Conservation (phyloP, 2,888 invertebrate species). For the Amphipyra berbera region DNA sequence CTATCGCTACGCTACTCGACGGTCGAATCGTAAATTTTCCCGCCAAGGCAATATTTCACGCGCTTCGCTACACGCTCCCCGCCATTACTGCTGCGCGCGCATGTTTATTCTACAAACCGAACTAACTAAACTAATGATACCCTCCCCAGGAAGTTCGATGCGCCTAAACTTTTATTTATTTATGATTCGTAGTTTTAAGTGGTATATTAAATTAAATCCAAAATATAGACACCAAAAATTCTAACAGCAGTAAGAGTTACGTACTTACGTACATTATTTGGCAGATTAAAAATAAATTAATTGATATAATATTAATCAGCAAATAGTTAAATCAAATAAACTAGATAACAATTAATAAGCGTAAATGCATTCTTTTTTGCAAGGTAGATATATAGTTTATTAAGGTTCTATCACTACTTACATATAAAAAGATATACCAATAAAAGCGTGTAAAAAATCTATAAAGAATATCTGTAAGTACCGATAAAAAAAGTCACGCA, state of each 20-base stretch:
- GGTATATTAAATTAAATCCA: no score
- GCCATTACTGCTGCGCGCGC: slow-evolving; percentile 57
- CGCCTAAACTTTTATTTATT: slow-evolving; percentile 22
- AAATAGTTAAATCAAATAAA: no score
- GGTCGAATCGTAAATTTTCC: slow-evolving; percentile 68
- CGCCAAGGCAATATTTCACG: slow-evolving; percentile 58
- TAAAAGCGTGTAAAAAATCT: slow-evolving; percentile 24
- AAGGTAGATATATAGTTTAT: no score
- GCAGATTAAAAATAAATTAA: no score
- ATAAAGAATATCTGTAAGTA: slow-evolving; percentile 14
- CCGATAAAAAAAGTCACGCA: slow-evolving; percentile 16
- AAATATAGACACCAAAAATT: no score
- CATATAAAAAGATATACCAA: slow-evolving; percentile 1
- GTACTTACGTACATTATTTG: no score
- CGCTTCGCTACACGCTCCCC: slow-evolving; percentile 46
- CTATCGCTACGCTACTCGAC: slow-evolving; percentile 55
- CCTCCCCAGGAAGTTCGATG: slow-evolving; percentile 38
- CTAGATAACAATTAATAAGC: no score
- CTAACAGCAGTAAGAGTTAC: no score
- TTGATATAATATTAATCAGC: no score
- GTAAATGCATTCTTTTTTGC: no score
- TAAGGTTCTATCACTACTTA: no score
- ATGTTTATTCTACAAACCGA: slow-evolving; percentile 48
- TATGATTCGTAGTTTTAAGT: not conserved
- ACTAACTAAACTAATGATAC: slow-evolving; percentile 57